These are phyloP conservation scores for Trypoxylus dichotomus DNA, from an alignment of 1,140 invertebrate species.

Conservation along the genomic window DNA sequence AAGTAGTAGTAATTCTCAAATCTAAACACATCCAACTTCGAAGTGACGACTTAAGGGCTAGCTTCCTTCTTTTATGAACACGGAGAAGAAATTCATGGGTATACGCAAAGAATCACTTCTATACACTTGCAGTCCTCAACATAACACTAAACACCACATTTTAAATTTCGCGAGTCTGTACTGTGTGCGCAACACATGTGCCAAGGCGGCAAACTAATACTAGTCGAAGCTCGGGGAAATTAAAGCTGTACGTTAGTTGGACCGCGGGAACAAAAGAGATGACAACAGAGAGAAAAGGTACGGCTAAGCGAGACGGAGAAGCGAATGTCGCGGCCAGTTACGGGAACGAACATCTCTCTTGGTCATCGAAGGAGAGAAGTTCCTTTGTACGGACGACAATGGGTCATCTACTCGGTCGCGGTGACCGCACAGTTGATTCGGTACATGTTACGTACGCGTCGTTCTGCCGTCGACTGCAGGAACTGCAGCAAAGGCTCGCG, in stretches of 20 bases:
- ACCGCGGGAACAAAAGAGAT: not conserved
- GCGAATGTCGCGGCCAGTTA: not conserved
- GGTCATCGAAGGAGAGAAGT: slow-evolving; percentile 32
- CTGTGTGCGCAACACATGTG: slow-evolving; percentile 15
- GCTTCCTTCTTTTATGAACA: not conserved
- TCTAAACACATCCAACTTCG: not conserved
- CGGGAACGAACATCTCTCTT: slow-evolving; percentile 32
- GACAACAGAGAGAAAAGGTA: not conserved
- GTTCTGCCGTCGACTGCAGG: slow-evolving; percentile 23
- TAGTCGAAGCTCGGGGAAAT: slow-evolving; percentile 8
- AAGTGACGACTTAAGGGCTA: not conserved
- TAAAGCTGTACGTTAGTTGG: not conserved
- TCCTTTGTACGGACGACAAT: slow-evolving; percentile 37
- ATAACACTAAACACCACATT: not conserved
- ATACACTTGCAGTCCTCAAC: not conserved
- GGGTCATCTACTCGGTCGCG: slow-evolving; percentile 32
- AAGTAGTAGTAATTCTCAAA: not conserved
- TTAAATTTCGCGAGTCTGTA: slow-evolving; percentile 26
- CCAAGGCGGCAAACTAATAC: not conserved
- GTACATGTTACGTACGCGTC: not conserved
- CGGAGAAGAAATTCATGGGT: not conserved
- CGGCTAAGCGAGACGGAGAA: not conserved
- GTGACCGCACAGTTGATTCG: slow-evolving; percentile 11
- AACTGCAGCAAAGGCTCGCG: slow-evolving; percentile 17
- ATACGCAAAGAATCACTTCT: not conserved